Base-by-base conservation (phyloP, 1,140 invertebrate genomes). In the Ceratitis capitata region DNA sequence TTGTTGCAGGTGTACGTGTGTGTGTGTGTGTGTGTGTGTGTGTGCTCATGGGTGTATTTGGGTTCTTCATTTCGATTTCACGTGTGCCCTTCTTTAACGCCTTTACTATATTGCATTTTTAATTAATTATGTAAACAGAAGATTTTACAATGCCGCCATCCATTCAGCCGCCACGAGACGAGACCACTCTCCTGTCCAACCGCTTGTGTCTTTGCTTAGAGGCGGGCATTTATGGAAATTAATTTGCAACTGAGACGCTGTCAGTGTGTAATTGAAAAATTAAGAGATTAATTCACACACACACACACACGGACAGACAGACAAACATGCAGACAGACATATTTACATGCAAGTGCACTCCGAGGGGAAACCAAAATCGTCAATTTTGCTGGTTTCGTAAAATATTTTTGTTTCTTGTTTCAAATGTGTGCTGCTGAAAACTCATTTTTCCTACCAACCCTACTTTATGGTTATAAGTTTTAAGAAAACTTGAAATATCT, bases 81-180 rank as follows among this genome's bases (percentile, higher is more conserved):
- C 78, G 78, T 78, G 69, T 78, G 69, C 58, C 69, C 69, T 78
- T n/a, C n/a, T n/a, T 78, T 78, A 19, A 42, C 61, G 64, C 86
- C 89, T 88, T 88, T 88, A n/a, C n/a, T n/a, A 85, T 84, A 19
- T 64, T 69, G 56, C 47, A 26, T 90, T 88, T 90, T 90, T 90
- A 90, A 90, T 90, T 90, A 90, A 90, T 90, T 90, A 90, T 90
- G 89, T 90, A 90, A 90, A 90, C 89, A 89, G 90, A 89, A 88
- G 88, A 89, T 87, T 87, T 85, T 86, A 83, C 85, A 86, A 19
- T 32, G 45, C 42, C 29, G 16, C 51, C 19, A 56, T 23, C n/a
- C 35, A 78, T n/a, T 7, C 69, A 32, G 3, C 58, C 58, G n/a
- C n/a, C n/a, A n/a, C n/a, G n/a, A 56, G n/a, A 0, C 26, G n/a